Base-by-base conservation (phyloP, 2,888 invertebrate species). In the Pogonocherus hispidulus region DNA sequence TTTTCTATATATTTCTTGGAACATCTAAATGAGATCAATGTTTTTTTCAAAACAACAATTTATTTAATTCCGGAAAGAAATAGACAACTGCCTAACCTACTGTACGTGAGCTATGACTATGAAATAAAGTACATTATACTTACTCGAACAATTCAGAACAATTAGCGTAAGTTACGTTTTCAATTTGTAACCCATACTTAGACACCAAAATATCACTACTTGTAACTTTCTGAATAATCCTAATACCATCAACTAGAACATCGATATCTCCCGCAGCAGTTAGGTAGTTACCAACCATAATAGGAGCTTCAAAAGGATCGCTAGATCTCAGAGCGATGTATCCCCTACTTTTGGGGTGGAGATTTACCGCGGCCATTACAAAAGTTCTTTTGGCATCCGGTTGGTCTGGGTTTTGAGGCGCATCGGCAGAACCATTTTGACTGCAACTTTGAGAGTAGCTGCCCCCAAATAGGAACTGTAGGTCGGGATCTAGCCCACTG, bases 221-320 rank as follows among this genome's bases (percentile, higher is more conserved):
- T 32, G 87, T 88, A 1, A 91, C 83, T 14, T 84, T 85, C 69
- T 90, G 87, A 1, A 89, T 89, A 9, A 89, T 86, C 72, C 86
- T 1, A 1, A 91, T 87, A 0, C 89, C 92, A 49, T 91, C 91
- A 0, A 91, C 86, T 2, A 92, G 77, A 2, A 89, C 87, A 1
- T 88, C 86, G 2, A 89, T 78, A 75, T 94, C 94, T 72, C 90
- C 86, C 0, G 90, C 88, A 18, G 91, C 88, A 3, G 86, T 84
- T 76, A 94, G 87, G 83, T 95, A 95, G 83, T 94, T 94, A 0
- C 92, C 92, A 73, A 91, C 89, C 81, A 95, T 90, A 16, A 90
- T 70, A 0, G 95, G 95, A 44, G 90, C 87, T 2, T 88, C 88
- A n/a, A 88, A 80, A 0, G 94, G 94, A 83, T 94, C 88, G 20